Evolutionary conservation across 1,140 invertebrate species (phyloP).

Genomic region (Drosophila santomea): DNA sequence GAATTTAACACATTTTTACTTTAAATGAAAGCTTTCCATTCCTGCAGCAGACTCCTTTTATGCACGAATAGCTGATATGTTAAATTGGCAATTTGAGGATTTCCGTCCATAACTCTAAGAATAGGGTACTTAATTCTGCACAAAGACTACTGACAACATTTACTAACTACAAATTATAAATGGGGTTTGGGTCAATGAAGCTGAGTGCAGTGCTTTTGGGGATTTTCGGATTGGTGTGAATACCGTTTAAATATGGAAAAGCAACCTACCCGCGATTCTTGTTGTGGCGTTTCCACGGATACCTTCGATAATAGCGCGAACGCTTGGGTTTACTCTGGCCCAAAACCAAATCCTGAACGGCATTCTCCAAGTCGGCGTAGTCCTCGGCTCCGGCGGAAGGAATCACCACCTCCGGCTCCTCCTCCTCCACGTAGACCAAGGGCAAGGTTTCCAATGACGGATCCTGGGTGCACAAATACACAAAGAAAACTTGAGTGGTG

Average conservation of each 20-base stretch:
- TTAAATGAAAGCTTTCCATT: not conserved
- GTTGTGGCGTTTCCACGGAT: constrained; percentile 87
- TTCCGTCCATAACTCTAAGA: constrained; percentile 4
- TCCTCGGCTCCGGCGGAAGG: constrained; percentile 38
- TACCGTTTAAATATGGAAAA: not conserved
- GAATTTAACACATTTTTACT: not conserved
- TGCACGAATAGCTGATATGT: too few species aligned
- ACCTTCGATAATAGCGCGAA: constrained; percentile 87
- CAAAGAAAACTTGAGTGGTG: too few species aligned
- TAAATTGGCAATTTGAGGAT: constrained; percentile 12
- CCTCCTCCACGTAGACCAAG: constrained; percentile 85
- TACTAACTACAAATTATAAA: constrained; percentile 64
- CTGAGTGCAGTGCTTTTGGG: constrained; percentile 15
- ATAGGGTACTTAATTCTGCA: constrained; percentile 3
- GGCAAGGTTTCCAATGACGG: constrained; percentile 81
- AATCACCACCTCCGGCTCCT: constrained; percentile 32
- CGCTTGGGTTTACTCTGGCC: constrained; percentile 83
- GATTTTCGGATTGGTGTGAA: not conserved
- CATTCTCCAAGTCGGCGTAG: constrained; percentile 59
- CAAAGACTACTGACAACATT: constrained; percentile 27
- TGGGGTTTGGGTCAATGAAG: not conserved
- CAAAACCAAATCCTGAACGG: constrained; percentile 33
- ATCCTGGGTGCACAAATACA: constrained; percentile 47
- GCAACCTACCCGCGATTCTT: constrained; percentile 75
- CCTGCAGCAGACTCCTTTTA: not conserved